Conservation (phyloP, 2,888 invertebrate genomes). For the Eurois occulta region DNA sequence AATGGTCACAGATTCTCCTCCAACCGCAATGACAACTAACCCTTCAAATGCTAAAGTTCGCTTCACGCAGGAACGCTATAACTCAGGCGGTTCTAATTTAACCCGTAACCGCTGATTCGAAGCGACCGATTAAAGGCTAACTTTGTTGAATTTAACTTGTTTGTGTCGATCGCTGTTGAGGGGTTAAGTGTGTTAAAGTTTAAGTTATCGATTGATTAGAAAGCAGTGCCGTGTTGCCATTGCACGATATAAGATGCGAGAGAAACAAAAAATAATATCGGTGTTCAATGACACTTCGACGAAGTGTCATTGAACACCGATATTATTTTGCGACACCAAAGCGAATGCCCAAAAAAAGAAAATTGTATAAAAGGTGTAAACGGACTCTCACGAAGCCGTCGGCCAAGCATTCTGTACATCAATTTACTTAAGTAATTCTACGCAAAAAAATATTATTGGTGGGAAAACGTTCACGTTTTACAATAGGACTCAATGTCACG, state of each 20-base stretch:
- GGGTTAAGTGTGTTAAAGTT: conserved; percentile 18
- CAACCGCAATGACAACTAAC: conserved; percentile 47
- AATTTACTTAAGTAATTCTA: too few species aligned
- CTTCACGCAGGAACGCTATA: conserved; percentile 52
- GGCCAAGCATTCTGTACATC: too few species aligned
- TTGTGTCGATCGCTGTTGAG: conserved; percentile 29
- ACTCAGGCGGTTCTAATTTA: conserved; percentile 47
- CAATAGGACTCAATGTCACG: too few species aligned
- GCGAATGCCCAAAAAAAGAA: too few species aligned
- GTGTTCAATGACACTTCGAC: not conserved
- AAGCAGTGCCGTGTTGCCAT: not conserved
- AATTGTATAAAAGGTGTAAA: too few species aligned
- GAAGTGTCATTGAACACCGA: too few species aligned
- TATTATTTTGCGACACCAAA: too few species aligned
- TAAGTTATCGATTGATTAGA: conserved; percentile 1
- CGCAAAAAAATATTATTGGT: too few species aligned
- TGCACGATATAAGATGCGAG: not conserved
- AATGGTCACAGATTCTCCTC: conserved; percentile 23
- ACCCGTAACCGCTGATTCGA: conserved; percentile 46
- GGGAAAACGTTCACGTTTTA: too few species aligned
- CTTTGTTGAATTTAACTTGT: conserved; percentile 46
- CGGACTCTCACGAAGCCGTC: too few species aligned
- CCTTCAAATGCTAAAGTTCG: conserved; percentile 36
- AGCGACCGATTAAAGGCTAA: conserved; percentile 45
- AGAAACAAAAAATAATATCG: not conserved